Base-by-base conservation (phyloP, 2,888 invertebrate genomes). In the Melanostoma scalare region DNA sequence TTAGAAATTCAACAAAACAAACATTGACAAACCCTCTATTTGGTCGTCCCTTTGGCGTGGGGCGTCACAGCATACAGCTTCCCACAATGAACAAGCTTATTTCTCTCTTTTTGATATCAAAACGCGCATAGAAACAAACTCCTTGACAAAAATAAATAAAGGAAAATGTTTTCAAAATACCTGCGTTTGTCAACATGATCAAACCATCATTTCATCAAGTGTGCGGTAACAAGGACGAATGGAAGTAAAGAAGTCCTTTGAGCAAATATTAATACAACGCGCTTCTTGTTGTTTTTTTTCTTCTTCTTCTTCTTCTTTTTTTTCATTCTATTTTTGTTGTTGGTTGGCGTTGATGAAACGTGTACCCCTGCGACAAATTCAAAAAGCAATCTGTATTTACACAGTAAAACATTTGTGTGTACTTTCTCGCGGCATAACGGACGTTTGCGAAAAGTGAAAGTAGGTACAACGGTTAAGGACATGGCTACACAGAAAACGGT, bases 121-220 rank as follows among this genome's bases (percentile, higher is more conserved):
- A 36, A 48, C 52, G 40, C 55, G 69, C 35, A 50, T 38, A 50
- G 31, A 52, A 20, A 20, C 20, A 50, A 48, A 52, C 38, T 61
- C 58, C 76, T 69, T 74, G 56, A 61, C 31, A 44, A 46, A 71
- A 77, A 35, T 50, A 55, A 63, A 46, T 38, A 74, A 48, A 31
- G 35, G 30, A 44, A 63, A 63, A 38, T 56, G 53, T 68, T 61
- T 80, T 78, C 30, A 40, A 67, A 79, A 75, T 79, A 84, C 79
- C 84, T 79, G 84, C 79, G 84, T 74, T 79, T 79, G 79, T 79
- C 84, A 84, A 79, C 74, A 84, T n/a, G 74, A 79, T 82, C 82
- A 73, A 55, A 63, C 42, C 42, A 40, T 48, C 52, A 46, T 48
- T 55, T 60, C 73, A 73, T 46, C 73, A 55, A 63, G 48, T 44